Evolutionary conservation across 2,113 vertebrate species (phyloP).

Genomic region (Gavia stellata): DNA sequence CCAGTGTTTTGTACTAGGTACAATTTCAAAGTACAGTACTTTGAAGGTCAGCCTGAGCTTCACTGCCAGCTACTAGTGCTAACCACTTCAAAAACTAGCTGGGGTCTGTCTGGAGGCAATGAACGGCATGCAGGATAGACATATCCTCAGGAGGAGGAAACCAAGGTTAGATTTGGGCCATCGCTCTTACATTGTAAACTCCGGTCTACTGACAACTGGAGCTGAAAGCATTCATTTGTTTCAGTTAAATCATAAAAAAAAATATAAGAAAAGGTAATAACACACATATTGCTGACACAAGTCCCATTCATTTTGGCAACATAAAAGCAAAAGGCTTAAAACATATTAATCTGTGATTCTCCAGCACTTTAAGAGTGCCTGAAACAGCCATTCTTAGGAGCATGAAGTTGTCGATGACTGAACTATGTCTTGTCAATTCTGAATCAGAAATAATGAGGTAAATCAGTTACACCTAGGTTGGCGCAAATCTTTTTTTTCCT

Average conservation of each 20-base stretch:
- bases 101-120: neutral
- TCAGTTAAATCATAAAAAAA: neutral
- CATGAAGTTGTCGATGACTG: neutral
- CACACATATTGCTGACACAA: neutral
- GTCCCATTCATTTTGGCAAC: neutral
- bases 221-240: neutral
- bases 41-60: neutral
- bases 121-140: accelerated
- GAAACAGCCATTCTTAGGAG: neutral
- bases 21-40: neutral
- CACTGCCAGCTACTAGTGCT: neutral
- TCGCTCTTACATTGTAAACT: accelerated
- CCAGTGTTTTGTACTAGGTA: neutral
- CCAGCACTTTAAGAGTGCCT: neutral
- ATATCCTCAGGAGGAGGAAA: neutral
- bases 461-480: constrained; percentile 1
- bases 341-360: neutral
- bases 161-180: neutral
- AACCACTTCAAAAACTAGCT: neutral
- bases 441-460: constrained; percentile 42
- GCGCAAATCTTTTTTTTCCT: neutral
- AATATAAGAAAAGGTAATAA: neutral
- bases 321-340: neutral
- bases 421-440: constrained; percentile 33
- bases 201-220: neutral